phyloP scores from a whole-genome alignment of 2,113 vertebrate genomes.

The Spizaetus ornatus region DNA sequence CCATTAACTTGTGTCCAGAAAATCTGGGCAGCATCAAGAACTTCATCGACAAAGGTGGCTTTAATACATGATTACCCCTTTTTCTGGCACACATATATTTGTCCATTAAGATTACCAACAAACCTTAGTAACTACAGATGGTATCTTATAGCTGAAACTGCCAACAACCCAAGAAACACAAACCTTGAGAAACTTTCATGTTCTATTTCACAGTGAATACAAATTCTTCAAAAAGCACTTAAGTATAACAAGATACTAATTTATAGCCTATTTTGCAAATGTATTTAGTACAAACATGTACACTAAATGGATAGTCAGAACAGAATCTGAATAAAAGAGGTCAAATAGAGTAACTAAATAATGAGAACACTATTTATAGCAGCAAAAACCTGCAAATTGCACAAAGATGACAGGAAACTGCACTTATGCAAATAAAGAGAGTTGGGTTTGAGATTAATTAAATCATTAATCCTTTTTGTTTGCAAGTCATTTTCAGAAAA shows the following conservation, averaged over 20 bases:
- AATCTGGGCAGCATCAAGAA: neutral
- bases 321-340: neutral
- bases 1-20: neutral
- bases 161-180: neutral
- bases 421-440: neutral
- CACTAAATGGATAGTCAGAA: neutral
- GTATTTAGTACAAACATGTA: neutral
- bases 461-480: neutral
- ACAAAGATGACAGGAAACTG: neutral
- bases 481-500: neutral
- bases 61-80: neutral
- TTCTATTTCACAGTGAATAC: neutral
- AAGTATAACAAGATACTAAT: neutral
- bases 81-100: neutral
- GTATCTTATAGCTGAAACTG: neutral
- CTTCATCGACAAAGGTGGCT: neutral
- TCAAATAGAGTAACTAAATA: neutral
- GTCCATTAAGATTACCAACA: neutral
- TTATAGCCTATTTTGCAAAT: neutral
- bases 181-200: neutral
- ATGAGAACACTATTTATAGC: neutral
- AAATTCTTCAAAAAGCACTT: neutral
- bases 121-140: neutral
- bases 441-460: neutral
- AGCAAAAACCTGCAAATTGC: neutral